phyloP scores from a whole-genome alignment of 37 sponge, comb jelly and placozoan genomes.

The Bolinopsis microptera region DNA sequence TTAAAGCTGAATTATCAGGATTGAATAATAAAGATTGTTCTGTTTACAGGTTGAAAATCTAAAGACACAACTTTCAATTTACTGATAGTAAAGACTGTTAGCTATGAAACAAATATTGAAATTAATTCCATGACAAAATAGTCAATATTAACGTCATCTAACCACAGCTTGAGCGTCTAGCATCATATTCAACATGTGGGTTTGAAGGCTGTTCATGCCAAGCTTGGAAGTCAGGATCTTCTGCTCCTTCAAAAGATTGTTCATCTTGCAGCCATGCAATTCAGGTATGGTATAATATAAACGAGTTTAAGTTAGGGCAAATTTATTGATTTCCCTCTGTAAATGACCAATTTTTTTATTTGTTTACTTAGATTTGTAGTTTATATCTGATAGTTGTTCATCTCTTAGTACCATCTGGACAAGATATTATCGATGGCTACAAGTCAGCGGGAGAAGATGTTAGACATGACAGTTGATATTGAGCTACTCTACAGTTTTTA shows the following conservation, averaged over 20 bases:
- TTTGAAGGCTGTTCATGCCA: slow-evolving; percentile 21
- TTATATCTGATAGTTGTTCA: not conserved
- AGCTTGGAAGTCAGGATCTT: slow-evolving; percentile 38
- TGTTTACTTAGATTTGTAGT: not conserved
- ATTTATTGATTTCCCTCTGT: not conserved
- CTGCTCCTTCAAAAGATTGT: slow-evolving; percentile 48
- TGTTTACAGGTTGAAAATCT: not conserved
- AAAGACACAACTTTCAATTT: not conserved
- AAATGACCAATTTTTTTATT: not conserved
- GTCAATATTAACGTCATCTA: no score
- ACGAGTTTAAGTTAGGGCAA: no score
- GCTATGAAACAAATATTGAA: not conserved
- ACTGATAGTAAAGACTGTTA: not conserved
- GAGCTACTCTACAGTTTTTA: slow-evolving; percentile 30
- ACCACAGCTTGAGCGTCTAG: slow-evolving; percentile 15
- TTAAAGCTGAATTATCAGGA: not conserved
- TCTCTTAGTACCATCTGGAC: slow-evolving; percentile 51
- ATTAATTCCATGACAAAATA: not conserved
- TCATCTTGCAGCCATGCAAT: slow-evolving; percentile 47
- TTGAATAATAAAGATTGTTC: not conserved
- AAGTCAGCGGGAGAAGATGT: slow-evolving; percentile 4
- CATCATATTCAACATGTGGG: slow-evolving; percentile 8
- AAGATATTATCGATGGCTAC: not conserved
- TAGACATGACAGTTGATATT: slow-evolving; percentile 54
- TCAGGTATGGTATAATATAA: no score